phyloP scores from a whole-genome alignment of 2,113 vertebrate genomes.

The Microcebus griseorufus region DNA sequence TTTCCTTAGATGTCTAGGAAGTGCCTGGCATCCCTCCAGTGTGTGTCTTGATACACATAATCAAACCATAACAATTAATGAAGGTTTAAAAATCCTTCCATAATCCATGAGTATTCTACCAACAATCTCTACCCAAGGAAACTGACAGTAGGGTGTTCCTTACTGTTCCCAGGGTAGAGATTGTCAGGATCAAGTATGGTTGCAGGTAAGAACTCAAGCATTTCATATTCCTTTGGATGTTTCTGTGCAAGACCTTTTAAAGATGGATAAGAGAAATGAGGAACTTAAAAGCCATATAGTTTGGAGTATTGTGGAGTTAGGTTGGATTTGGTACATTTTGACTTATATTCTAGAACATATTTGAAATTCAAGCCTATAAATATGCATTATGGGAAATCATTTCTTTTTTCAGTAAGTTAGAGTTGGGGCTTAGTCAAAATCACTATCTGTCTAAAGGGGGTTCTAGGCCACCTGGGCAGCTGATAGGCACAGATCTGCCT shows the following conservation, averaged over 20 bases:
- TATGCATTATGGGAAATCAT: not conserved
- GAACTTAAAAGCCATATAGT: not conserved
- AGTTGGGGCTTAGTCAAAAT: not conserved
- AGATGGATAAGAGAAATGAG: not conserved
- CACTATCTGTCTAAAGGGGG: not conserved
- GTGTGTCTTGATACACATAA: not conserved
- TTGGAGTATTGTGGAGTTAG: not conserved
- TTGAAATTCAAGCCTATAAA: not conserved
- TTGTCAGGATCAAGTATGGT: not conserved
- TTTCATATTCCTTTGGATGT: not conserved
- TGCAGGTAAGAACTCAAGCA: not conserved
- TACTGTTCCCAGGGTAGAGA: not conserved
- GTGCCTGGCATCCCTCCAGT: not conserved
- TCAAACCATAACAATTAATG: not conserved
- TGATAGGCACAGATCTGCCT: not conserved
- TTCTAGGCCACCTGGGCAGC: not conserved
- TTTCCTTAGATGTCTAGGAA: slow-evolving; percentile 3
- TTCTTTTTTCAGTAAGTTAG: not conserved
- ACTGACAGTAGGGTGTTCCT: not conserved
- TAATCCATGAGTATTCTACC: not conserved
- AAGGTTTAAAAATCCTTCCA: not conserved
- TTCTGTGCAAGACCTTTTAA: not conserved
- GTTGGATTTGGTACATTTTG: not conserved
- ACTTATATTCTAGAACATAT: not conserved
- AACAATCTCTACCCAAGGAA: not conserved